A percentile compares a stretch with the other conserved stretches of the same genome.
Evolutionary conservation across 2,797 vertebrate genomes (phyloP).

Genomic region (Podargus strigoides): DNA sequence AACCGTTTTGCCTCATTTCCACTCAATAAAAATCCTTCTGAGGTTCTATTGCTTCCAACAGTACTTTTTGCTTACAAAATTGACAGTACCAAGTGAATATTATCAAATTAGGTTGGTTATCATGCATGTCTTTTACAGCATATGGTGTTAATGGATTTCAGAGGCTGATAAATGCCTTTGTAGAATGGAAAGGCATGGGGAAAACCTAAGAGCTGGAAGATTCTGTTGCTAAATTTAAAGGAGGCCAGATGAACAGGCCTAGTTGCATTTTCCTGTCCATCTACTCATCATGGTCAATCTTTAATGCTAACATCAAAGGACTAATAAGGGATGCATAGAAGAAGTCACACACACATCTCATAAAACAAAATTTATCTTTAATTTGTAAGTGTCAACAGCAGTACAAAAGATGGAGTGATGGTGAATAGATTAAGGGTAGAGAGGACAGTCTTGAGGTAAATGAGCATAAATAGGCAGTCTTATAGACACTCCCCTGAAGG

Average conservation of each 20-base stretch:
- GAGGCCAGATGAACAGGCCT: not conserved
- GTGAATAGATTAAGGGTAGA: slow-evolving; percentile 96
- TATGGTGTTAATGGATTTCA: not conserved
- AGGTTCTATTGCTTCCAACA: slow-evolving; percentile 16
- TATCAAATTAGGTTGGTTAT: not conserved
- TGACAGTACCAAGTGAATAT: not conserved
- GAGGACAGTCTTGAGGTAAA: slow-evolving; percentile 99
- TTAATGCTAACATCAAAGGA: not conserved
- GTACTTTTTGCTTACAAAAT: not conserved
- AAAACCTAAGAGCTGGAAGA: not conserved
- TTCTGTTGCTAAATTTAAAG: not conserved
- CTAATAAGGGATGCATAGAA: slow-evolving; percentile 51
- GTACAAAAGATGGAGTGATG: slow-evolving; percentile 99
- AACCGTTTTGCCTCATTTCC: slow-evolving; percentile 27
- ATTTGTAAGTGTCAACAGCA: slow-evolving; percentile 99
- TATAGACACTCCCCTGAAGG: slow-evolving; percentile 81
- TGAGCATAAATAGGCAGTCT: slow-evolving; percentile 97
- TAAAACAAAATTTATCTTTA: slow-evolving; percentile 99
- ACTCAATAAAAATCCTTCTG: slow-evolving; percentile 3
- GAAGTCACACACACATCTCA: slow-evolving; percentile 68
- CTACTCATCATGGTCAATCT: not conserved
- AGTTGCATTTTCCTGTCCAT: not conserved
- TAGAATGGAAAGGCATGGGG: not conserved
- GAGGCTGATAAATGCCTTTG: not conserved
- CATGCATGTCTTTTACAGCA: not conserved